phyloP scores from a whole-genome alignment of 2,113 vertebrate genomes.

The Typhlomys cinereus region DNA sequence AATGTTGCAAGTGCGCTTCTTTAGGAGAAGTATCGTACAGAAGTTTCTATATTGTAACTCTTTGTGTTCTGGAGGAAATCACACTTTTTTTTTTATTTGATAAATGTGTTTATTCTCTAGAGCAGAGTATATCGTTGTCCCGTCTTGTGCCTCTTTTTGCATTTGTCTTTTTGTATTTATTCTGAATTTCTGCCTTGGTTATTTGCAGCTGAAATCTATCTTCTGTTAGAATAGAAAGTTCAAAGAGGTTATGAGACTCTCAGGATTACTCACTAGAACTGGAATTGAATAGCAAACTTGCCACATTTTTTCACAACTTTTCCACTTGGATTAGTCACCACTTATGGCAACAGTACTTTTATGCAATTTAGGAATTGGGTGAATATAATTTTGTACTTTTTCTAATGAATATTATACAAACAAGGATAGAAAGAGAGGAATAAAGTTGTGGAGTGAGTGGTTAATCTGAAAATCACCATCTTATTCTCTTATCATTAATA shows the following conservation, averaged over 20 bases:
- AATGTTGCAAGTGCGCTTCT: too few relatives aligned
- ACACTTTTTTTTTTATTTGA: too few relatives aligned
- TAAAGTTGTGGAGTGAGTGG: background rate
- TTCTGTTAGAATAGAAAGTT: conserved; percentile 54
- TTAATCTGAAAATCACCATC: background rate
- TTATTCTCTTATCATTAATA: background rate
- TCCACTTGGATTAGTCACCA: conserved; percentile 64
- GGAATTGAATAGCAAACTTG: conserved; percentile 48
- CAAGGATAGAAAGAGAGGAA: background rate
- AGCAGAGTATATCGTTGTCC: background rate
- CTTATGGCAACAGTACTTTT: conserved; percentile 52
- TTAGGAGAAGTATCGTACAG: too few relatives aligned
- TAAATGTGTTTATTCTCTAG: background rate
- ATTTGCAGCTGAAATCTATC: conserved; percentile 31
- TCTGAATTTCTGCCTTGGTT: background rate
- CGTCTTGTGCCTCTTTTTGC: conserved; percentile 19
- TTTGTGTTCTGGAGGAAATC: too few relatives aligned
- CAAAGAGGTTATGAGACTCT: conserved; percentile 47
- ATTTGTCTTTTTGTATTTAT: background rate
- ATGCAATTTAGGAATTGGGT: conserved; percentile 50
- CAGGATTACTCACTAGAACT: conserved; percentile 56
- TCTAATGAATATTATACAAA: background rate
- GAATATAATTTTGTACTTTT: conserved; percentile 30
- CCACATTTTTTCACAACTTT: conserved; percentile 58
- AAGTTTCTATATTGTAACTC: too few relatives aligned